phyloP scores from a whole-genome alignment of 2,888 invertebrate species.

The Siphlonurus alternatus region DNA sequence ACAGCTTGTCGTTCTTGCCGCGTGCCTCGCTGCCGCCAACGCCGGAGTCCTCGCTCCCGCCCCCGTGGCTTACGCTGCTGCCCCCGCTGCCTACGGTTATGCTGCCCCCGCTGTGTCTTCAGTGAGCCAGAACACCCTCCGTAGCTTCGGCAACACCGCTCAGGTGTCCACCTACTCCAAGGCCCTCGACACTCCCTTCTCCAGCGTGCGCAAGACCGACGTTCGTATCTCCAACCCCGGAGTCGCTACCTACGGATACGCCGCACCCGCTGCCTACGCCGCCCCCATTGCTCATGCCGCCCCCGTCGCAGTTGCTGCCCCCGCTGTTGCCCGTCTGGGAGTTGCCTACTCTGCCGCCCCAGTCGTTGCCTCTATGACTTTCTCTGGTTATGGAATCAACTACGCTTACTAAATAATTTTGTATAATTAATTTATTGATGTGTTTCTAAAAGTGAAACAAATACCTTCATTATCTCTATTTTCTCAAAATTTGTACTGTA shows the following conservation, averaged over 20 bases:
- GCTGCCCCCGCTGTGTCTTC: slow-evolving; percentile 15
- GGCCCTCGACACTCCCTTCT: no score
- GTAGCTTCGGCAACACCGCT: no score
- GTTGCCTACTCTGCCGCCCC: no score
- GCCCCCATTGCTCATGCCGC: slow-evolving; percentile 12
- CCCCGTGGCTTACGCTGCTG: slow-evolving; percentile 4
- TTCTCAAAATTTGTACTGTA: no score
- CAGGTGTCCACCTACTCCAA: no score
- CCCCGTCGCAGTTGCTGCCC: slow-evolving; percentile 9
- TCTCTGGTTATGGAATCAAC: slow-evolving; percentile 10
- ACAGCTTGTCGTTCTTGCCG: slow-evolving; percentile 7
- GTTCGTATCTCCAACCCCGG: slow-evolving; percentile 17
- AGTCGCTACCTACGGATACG: no score
- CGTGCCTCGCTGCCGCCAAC: no score
- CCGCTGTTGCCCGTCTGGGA: slow-evolving; percentile 5
- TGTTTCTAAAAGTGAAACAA: no score
- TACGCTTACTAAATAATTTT: slow-evolving; percentile 7
- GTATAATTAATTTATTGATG: no score
- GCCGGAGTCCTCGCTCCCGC: slow-evolving; percentile 4
- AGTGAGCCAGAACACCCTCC: no score
- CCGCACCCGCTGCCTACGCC: slow-evolving; percentile 13
- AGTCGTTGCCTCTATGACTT: slow-evolving; percentile 12
- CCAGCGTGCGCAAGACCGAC: no score
- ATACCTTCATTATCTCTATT: no score
- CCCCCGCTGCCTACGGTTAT: neutral